Conservation (phyloP, 2,113 vertebrate genomes). For the Mormyrus iriodes region DNA sequence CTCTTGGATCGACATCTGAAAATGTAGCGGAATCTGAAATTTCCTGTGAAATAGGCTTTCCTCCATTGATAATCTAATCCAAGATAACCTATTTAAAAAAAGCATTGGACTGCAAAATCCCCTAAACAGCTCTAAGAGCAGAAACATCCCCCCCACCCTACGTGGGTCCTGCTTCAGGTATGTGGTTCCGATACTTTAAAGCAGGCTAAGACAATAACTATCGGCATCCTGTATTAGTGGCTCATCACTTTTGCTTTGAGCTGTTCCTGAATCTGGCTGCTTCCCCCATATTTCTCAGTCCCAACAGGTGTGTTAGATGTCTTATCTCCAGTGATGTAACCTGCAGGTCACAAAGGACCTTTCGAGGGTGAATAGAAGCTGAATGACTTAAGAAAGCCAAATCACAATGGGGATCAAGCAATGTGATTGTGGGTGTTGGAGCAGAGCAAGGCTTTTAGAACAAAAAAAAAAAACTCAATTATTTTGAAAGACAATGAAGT, state of each 20-base stretch:
- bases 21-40: not conserved
- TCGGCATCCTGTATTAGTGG: slow-evolving; percentile 25
- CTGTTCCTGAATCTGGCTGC: slow-evolving; percentile 39
- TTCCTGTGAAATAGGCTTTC: not conserved
- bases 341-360: slow-evolving; percentile 32
- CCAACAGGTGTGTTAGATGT: slow-evolving; percentile 25
- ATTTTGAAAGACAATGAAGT: slow-evolving; percentile 18
- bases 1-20: not conserved
- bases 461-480: slow-evolving; percentile 29
- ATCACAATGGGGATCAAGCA: slow-evolving; percentile 30
- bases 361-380: slow-evolving; percentile 44
- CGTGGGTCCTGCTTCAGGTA: not conserved
- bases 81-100: not conserved
- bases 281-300: slow-evolving; percentile 38
- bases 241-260: slow-evolving; percentile 33
- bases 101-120: slow-evolving; percentile 3
- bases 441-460: slow-evolving; percentile 23
- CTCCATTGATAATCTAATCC: slow-evolving; percentile 2
- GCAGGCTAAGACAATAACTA: slow-evolving; percentile 31
- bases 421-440: slow-evolving; percentile 23
- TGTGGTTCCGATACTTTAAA: not conserved
- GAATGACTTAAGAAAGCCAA: slow-evolving; percentile 28
- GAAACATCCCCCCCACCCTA: not conserved
- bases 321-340: slow-evolving; percentile 36
- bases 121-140: not conserved